Evolutionary conservation across 2,113 vertebrate genomes (phyloP).

Genomic region (Peromyscus maniculatus): DNA sequence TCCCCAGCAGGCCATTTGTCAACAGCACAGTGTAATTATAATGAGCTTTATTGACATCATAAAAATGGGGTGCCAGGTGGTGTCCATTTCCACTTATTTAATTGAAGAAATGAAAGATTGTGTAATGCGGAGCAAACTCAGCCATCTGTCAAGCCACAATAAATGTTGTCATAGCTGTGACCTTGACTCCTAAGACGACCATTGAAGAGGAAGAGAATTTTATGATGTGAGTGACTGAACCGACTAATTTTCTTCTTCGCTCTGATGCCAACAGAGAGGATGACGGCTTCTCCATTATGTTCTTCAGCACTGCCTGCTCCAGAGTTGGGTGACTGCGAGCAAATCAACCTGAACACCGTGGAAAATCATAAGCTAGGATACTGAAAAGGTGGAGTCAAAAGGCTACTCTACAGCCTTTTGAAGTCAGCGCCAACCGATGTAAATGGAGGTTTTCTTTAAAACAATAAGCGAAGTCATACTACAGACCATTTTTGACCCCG

Average conservation of each 20-base stretch:
- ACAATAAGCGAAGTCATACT: neutral
- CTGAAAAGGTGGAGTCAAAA: neutral
- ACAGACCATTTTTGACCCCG: neutral
- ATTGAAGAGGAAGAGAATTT: conserved; percentile 75
- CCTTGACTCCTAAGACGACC: conserved; percentile 83
- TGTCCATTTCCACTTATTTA: conserved; percentile 84
- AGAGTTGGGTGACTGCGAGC: neutral
- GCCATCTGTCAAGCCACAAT: conserved; percentile 77
- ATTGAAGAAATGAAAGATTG: conserved; percentile 87
- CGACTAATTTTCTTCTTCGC: conserved; percentile 80
- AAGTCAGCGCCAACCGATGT: neutral
- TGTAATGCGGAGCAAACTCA: conserved; percentile 73
- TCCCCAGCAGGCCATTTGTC: conserved; percentile 79
- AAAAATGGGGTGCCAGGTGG: conserved; percentile 83
- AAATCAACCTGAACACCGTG: conserved; percentile 71
- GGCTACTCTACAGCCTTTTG: neutral
- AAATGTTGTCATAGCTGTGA: conserved; percentile 72
- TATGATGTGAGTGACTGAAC: conserved; percentile 75
- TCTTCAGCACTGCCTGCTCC: neutral
- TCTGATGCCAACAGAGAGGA: conserved; percentile 63
- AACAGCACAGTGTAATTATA: conserved; percentile 79
- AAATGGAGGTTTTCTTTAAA: neutral
- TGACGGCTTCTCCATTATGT: neutral
- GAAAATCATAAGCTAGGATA: neutral
- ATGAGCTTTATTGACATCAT: conserved; percentile 81